A percentile compares a stretch with the other conserved stretches of the same genome.
Evolutionary conservation across 2,888 invertebrate species (phyloP).

Genomic region (Leptinotarsa rubiginosa): DNA sequence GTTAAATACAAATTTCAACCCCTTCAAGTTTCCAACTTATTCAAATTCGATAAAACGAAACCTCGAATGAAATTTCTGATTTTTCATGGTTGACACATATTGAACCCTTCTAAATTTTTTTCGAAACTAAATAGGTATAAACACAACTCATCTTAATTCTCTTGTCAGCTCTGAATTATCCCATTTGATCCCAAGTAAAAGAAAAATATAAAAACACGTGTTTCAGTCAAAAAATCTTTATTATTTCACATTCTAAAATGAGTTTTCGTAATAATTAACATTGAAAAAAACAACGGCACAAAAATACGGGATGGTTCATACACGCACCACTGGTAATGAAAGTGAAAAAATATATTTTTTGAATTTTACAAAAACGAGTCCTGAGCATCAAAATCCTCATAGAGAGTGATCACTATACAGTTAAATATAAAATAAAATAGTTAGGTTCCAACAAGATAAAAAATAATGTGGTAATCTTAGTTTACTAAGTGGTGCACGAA

Average conservation of each 20-base stretch:
- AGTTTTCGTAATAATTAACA: conserved; percentile 17
- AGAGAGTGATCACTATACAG: conserved; percentile 10
- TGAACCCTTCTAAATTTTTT: too few species aligned
- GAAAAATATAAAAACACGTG: conserved; percentile 25
- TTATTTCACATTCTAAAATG: conserved; percentile 20
- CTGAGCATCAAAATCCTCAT: conserved; percentile 13
- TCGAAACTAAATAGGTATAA: too few species aligned
- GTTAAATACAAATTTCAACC: too few species aligned
- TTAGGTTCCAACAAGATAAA: conserved; percentile 15
- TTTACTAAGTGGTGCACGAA: conserved; percentile 27
- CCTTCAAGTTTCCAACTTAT: too few species aligned
- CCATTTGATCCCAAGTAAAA: too few species aligned
- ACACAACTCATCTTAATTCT: too few species aligned
- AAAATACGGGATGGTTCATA: conserved; percentile 16
- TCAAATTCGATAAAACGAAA: too few species aligned
- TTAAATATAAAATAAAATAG: conserved; percentile 23
- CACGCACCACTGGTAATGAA: conserved; percentile 25
- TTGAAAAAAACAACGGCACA: conserved; percentile 16
- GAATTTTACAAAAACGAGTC: conserved; percentile 12
- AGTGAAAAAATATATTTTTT: too few species aligned
- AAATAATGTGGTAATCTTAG: conserved; percentile 8
- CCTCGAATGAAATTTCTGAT: too few species aligned
- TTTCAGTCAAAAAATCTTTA: too few species aligned
- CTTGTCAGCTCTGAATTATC: too few species aligned
- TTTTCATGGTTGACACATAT: too few species aligned